Base-by-base conservation (phyloP, 2,888 invertebrate genomes). In the Notodonta dromedarius region DNA sequence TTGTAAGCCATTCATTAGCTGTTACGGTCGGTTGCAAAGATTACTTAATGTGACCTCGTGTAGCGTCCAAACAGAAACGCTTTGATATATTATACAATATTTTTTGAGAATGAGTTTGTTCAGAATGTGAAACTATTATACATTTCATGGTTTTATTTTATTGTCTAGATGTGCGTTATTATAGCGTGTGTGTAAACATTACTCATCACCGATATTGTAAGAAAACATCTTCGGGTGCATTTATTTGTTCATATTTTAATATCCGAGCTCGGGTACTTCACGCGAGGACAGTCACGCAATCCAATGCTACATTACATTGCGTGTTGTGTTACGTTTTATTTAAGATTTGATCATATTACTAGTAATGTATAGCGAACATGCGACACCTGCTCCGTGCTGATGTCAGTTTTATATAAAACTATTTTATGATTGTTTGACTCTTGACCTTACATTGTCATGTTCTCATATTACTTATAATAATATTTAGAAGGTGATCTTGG, bases 1-100 rank as follows among this genome's bases (percentile, higher is more conserved):
- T 87, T 85, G 87, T 89, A 82, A 83, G 76, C 80, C 84, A 89
- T 88, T 90, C 86, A 87, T 86, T 86, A 84, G 76, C 66, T 85
- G 86, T 86, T 89, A 88, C 88, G 88, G 81, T 86, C 73, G 79
- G 83, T 75, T 85, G 87, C 83, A 81, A 84, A 81, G 81, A 84
- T 89, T 89, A 89, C 87, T 78, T 88, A 87, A 89, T 77, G 64
- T 77, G 87, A 86, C 89, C 87, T 88, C 85, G 86, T 74, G 35
- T 14, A 35, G 42, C 42, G 42, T 35, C 35, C 35, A 35, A 42
- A 11, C n/a, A n/a, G 46, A 2, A 46, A 46, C n/a, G 13, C 13
- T 12, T 12, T 44, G 13, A 24, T 24, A 24, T 44, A 4, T 9
- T 44, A 44, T 52, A 13, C 12, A 24, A 52, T 52, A 52, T 13